These are phyloP conservation scores for Xylota sylvarum DNA, from an alignment of 2,888 invertebrate species.

Conservation along the genomic window DNA sequence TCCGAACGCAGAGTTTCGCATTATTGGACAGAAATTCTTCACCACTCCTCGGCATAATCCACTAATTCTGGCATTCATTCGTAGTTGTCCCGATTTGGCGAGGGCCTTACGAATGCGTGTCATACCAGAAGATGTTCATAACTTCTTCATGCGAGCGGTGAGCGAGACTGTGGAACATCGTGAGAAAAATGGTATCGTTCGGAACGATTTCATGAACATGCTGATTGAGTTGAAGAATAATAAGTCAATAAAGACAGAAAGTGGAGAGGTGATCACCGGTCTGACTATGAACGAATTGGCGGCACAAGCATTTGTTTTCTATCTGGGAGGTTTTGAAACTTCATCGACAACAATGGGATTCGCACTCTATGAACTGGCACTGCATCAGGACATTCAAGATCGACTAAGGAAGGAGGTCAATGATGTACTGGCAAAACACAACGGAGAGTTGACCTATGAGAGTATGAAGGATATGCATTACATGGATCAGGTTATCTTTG, in stretches of 20 bases:
- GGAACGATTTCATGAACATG: constrained; percentile 87
- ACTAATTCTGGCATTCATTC: neutral
- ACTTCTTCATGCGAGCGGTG: constrained; percentile 85
- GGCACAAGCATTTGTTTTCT: constrained; percentile 83
- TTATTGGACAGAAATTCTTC: constrained; percentile 78
- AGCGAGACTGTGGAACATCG: constrained; percentile 83
- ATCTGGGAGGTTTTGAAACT: constrained; percentile 87
- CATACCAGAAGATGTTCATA: constrained; percentile 79
- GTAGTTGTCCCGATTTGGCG: constrained; percentile 79
- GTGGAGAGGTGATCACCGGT: constrained; percentile 45
- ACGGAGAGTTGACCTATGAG: constrained; percentile 81
- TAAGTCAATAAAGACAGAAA: constrained; percentile 80
- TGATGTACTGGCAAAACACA: constrained; percentile 64
- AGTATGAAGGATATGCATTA: constrained; percentile 81
- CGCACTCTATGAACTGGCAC: constrained; percentile 82
- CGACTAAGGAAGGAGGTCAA: constrained; percentile 80
- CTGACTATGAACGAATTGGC: constrained; percentile 81
- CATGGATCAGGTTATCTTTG: constrained; percentile 81
- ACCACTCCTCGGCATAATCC: neutral
- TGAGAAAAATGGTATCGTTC: constrained; percentile 83
- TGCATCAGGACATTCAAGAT: constrained; percentile 80
- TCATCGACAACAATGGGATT: constrained; percentile 87
- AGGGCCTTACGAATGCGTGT: constrained; percentile 79
- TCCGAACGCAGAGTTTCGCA: constrained; percentile 83
- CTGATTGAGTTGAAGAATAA: constrained; percentile 86